Base-by-base conservation (phyloP, 2,888 invertebrate genomes). In the Megaustenia siamemsis region DNA sequence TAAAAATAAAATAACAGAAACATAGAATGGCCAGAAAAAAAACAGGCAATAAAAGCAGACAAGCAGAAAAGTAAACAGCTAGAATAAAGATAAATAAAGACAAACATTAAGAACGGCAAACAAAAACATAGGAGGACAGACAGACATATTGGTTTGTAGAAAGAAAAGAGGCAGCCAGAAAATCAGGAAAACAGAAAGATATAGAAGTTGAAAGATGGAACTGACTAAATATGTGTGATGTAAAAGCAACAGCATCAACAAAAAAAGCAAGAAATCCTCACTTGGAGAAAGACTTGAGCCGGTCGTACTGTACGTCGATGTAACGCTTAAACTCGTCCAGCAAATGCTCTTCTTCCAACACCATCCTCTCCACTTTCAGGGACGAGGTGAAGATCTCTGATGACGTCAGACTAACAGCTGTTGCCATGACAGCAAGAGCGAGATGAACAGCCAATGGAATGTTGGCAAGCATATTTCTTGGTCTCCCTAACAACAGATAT, bases 341-440 rank as follows among this genome's bases (percentile, higher is more conserved):
- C 4, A 81, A 35, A 15, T 38, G 28, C n/a, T 53, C 69, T 43
- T 81, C 81, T 21, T 81, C 81, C 53, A 53, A 35, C 21, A 81
- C 56, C 81, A 81, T 81, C 21, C 81, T 32, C 56, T 81, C 71
- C 3, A 81, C 56, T 45, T 81, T 81, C n/a, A 69, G 49, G n/a
- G 71, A 53, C 0, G 81, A 81, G 4, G 81, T 71, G 38, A 81
- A 81, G 12, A 81, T 71, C 21, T 81, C 81, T 24, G 53, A 32
- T 35, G 53, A 38, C 28, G 79, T 79, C 79, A 79, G 32, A 15
- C 18, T 15, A 4, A 80, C 15, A 28, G 1, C 5, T 40, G 60
- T 40, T 77, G 77, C n/a, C 40, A 60, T 53, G 35, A 56, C 35
- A 38, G 56, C 49, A 24, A 53, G 6, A 53, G 18, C 5, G n/a